A percentile compares a stretch with the other conserved stretches of the same genome.
Evolutionary conservation across 2,888 invertebrate genomes (phyloP).

Genomic region (Trichogramma evanescens): DNA sequence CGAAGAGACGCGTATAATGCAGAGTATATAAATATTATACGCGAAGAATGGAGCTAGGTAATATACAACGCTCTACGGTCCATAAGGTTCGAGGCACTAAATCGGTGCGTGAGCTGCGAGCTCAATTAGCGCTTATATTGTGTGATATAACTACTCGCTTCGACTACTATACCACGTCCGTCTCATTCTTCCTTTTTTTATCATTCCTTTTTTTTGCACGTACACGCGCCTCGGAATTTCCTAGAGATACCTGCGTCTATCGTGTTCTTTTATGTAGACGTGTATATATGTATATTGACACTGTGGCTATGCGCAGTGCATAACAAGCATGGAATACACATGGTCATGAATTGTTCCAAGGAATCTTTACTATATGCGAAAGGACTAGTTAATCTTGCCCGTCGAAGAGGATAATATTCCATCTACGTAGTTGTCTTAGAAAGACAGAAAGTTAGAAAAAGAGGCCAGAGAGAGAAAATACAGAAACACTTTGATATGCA

Average conservation of each 20-base stretch:
- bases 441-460: too few species aligned
- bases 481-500: too few species aligned
- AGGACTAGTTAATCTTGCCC: not conserved
- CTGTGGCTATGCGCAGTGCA: not conserved
- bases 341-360: slow-evolving; percentile 7
- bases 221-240: slow-evolving; percentile 17
- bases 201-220: slow-evolving; percentile 8
- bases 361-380: slow-evolving; percentile 6
- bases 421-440: too few species aligned
- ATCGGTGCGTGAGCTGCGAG: slow-evolving; percentile 12
- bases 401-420: too few species aligned
- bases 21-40: too few species aligned
- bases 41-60: too few species aligned
- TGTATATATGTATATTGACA: not conserved
- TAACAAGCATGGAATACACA: slow-evolving; percentile 1
- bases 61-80: too few species aligned
- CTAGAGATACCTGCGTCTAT: slow-evolving; percentile 3
- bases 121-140: slow-evolving; percentile 11
- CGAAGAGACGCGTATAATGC: too few species aligned
- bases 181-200: slow-evolving; percentile 1
- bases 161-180: not conserved
- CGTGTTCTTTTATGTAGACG: not conserved
- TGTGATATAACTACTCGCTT: not conserved
- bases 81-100: not conserved
- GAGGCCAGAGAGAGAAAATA: too few species aligned